Percentiles rank a stretch among this genome's conserved stretches.
Evolutionary conservation across 2,888 invertebrate species (phyloP).

Genomic region (Drosophila cracens): DNA sequence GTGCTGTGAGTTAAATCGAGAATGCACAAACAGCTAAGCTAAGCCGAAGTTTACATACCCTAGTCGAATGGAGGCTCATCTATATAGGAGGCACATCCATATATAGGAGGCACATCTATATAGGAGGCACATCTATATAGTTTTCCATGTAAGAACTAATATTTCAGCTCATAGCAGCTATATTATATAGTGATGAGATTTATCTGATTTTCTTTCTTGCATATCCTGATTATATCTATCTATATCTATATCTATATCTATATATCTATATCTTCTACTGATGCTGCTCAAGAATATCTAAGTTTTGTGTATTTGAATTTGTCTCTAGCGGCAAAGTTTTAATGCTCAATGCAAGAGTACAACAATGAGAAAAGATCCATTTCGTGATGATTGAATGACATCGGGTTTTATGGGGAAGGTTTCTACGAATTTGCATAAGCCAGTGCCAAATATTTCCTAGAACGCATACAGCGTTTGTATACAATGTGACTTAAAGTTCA

Average conservation of each 20-base stretch:
- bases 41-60: neutral
- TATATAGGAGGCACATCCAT: neutral
- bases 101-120: neutral
- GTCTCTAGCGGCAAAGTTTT: neutral
- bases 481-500: conserved; percentile 9
- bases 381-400: conserved; percentile 2
- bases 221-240: neutral
- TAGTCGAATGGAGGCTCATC: neutral
- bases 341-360: neutral
- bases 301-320: accelerated
- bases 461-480: conserved; percentile 23
- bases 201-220: neutral
- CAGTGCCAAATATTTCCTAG: conserved; percentile 64
- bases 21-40: neutral
- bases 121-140: neutral
- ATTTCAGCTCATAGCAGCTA: neutral
- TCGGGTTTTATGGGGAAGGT: conserved; percentile 30
- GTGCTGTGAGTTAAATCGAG: conserved; percentile 6
- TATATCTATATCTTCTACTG: neutral
- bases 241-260: too few relatives aligned
- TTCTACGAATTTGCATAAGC: conserved; percentile 66
- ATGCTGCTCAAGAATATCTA: neutral
- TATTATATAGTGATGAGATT: neutral
- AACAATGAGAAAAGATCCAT: conserved; percentile 4
- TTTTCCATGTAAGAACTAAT: neutral